Percentiles rank a stretch among this genome's conserved stretches.
These are phyloP conservation scores for Anguilla rostrata DNA, from an alignment of 2,113 vertebrate genomes.

Conservation along the genomic window DNA sequence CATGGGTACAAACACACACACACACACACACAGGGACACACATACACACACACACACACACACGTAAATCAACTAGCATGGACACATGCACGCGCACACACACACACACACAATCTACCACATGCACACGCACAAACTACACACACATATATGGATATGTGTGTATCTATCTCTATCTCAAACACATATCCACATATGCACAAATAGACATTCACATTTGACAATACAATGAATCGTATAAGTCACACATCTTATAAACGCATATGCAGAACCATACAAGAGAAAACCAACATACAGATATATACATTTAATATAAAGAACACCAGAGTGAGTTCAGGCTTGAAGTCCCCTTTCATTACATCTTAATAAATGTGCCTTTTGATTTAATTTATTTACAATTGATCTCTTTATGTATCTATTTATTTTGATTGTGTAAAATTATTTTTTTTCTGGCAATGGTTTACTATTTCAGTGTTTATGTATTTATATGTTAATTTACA, in stretches of 20 bases:
- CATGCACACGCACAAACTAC: too few species aligned
- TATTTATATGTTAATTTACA: slow-evolving; percentile 69
- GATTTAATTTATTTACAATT: slow-evolving; percentile 73
- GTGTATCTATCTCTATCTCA: too few species aligned
- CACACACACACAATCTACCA: too few species aligned
- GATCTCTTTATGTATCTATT: slow-evolving; percentile 72
- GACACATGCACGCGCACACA: background rate
- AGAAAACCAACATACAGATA: slow-evolving; percentile 36
- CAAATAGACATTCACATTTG: background rate
- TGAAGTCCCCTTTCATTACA: slow-evolving; percentile 68
- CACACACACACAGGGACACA: background rate
- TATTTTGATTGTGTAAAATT: slow-evolving; percentile 63
- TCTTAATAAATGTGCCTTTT: slow-evolving; percentile 84
- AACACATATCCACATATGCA: background rate
- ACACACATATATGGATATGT: background rate
- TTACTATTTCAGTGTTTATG: slow-evolving; percentile 73
- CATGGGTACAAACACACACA: background rate
- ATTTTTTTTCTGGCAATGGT: slow-evolving; percentile 64
- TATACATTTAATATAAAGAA: slow-evolving; percentile 47
- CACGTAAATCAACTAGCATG: background rate
- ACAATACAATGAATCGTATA: background rate
- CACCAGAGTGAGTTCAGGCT: slow-evolving; percentile 46
- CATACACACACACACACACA: background rate
- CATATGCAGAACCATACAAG: background rate
- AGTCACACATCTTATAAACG: background rate